Conservation (phyloP, 23 tunicate genomes). For the Phallusia fumigata region DNA sequence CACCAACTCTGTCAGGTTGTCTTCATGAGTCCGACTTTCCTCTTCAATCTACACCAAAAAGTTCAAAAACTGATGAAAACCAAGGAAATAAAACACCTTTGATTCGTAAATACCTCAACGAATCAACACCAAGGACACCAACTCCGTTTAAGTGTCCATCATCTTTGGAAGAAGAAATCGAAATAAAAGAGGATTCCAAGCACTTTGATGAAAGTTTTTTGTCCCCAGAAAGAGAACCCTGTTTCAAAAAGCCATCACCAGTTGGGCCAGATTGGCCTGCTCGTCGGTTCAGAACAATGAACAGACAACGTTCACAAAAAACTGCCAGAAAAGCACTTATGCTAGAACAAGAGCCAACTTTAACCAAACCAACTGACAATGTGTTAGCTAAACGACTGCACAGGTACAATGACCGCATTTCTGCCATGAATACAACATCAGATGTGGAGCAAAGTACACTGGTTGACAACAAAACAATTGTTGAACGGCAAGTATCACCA, state of each 20-base stretch:
- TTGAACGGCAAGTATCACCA: conserved; percentile 35
- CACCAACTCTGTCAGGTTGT: neutral
- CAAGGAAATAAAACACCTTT: conserved; percentile 50
- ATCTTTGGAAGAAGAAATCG: conserved; percentile 12
- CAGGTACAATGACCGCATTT: neutral
- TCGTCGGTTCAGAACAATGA: neutral
- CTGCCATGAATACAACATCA: neutral
- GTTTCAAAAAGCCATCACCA: conserved; percentile 30
- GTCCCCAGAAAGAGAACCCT: conserved; percentile 5
- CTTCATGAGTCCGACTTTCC: conserved; percentile 9
- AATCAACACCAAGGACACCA: conserved; percentile 72
- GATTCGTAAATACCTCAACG: conserved; percentile 54
- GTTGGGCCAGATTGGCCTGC: neutral
- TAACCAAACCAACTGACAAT: neutral
- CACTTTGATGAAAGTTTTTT: neutral
- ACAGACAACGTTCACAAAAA: conserved; percentile 5
- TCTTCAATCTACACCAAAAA: conserved; percentile 30
- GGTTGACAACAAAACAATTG: conserved; percentile 30
- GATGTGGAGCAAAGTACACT: conserved; percentile 33
- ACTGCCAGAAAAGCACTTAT: conserved; percentile 47
- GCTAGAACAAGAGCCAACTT: conserved; percentile 12
- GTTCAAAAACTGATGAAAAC: conserved; percentile 4
- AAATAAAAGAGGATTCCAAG: conserved; percentile 1
- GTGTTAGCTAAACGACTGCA: neutral
- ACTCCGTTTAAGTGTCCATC: conserved; percentile 75